Base-by-base conservation (phyloP, 2,113 vertebrate genomes). In the Cranoglanis bouderius region DNA sequence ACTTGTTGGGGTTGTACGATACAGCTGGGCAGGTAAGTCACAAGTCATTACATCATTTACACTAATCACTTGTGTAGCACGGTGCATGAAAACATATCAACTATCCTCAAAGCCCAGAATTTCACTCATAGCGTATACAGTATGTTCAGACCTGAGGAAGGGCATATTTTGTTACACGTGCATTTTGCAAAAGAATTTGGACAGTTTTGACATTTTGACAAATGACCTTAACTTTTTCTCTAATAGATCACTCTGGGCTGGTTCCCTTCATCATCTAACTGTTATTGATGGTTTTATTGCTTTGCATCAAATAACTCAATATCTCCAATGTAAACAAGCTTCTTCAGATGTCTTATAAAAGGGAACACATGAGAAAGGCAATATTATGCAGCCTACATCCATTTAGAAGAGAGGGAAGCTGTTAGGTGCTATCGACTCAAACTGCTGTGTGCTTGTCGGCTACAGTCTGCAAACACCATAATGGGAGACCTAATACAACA, bases 1-100 rank as follows among this genome's bases (percentile, higher is more conserved):
- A 98, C 72, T 93, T 98, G 92, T 94, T 98, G 86, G 97, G 96
- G 86, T 95, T 98, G 49, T 98, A 97, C 67, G 97, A 98, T 93
- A 98, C 97, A 0, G 97, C 97, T 57, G 97, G 97, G 89, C 97
- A 98, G 97, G 97, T 98, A 96, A 88, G 87, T 89, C 53, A 32
- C 38, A 55, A 65, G 21, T 57, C 43, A 14, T n/a, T 49, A 18
- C 70, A 46, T 35, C n/a, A 61, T 72, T 67, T 49, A 84, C 38
- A 29, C 13, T 49, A n/a, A 55, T 77, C 53, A 86, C 26, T 72
- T 53, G 29, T 29, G 38, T 65, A 84, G 26, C 21, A 21, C 16
- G 43, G 35, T 72, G 46, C 84, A 51, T 67, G 40, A 72, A 38
- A 53, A 70, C 6, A 2, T 67, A 84, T 84, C 51, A 49, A 65